A percentile compares a stretch with the other conserved stretches of the same genome.
Conservation (phyloP, 2,888 invertebrate genomes). For the Drosophila demipolita region DNA sequence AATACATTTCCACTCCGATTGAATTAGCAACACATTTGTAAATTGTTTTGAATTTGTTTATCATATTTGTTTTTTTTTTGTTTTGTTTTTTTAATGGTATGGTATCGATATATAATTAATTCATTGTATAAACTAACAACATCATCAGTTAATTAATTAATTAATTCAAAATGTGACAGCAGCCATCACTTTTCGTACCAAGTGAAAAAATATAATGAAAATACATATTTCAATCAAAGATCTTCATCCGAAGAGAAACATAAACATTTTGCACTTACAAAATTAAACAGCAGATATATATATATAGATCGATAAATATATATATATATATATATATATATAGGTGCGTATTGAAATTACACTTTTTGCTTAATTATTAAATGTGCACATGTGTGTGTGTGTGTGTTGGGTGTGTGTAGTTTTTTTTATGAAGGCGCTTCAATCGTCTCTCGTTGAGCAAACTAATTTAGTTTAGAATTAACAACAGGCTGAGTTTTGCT, state of each 20-base stretch:
- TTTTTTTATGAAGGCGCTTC: slow-evolving; percentile 48
- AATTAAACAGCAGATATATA: slow-evolving; percentile 29
- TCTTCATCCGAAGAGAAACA: slow-evolving; percentile 49
- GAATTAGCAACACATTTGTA: neutral
- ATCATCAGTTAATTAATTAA: slow-evolving; percentile 69
- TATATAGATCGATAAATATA: too few relatives aligned
- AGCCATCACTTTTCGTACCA: slow-evolving; percentile 52
- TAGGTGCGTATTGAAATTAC: slow-evolving; percentile 39
- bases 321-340: slow-evolving; percentile 9
- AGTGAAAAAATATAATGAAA: slow-evolving; percentile 51
- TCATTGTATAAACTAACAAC: slow-evolving; percentile 74
- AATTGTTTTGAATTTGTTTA: slow-evolving; percentile 25
- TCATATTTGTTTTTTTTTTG: slow-evolving; percentile 20
- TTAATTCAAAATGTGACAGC: slow-evolving; percentile 63
- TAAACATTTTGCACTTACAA: slow-evolving; percentile 40
- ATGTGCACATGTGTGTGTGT: slow-evolving; percentile 26
- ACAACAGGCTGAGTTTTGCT: slow-evolving; percentile 33
- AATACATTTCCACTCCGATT: neutral
- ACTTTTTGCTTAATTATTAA: slow-evolving; percentile 41
- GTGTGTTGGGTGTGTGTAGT: slow-evolving; percentile 8
- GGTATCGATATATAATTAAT: slow-evolving; percentile 44
- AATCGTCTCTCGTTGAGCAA: slow-evolving; percentile 64
- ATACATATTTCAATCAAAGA: slow-evolving; percentile 67
- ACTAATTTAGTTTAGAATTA: slow-evolving; percentile 74
- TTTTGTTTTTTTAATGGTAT: slow-evolving; percentile 8